phyloP scores from a whole-genome alignment of 1,140 invertebrate species.

The Lineus longissimus region DNA sequence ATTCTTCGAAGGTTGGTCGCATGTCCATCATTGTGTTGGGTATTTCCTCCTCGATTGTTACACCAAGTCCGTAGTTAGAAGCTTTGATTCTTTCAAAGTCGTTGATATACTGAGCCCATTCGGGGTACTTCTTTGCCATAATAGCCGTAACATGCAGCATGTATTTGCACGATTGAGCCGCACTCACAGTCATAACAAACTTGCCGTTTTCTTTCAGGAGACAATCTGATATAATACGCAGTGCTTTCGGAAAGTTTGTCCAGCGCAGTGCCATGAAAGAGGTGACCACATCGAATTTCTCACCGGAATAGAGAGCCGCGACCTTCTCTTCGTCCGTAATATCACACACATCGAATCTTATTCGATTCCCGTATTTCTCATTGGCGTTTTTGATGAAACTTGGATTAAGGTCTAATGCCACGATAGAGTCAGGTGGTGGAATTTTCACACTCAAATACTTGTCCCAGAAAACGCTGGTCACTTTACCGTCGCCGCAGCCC shows the following conservation, averaged over 20 bases:
- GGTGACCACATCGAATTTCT: not conserved
- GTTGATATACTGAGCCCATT: not conserved
- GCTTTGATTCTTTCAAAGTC: not conserved
- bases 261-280: not conserved
- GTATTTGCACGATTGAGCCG: not conserved
- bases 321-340: not conserved
- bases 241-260: not conserved
- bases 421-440: constrained; percentile 1
- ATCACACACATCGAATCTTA: not conserved
- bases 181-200: not conserved
- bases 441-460: not conserved
- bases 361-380: not conserved
- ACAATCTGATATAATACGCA: not conserved
- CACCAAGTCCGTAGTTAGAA: not conserved
- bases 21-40: not conserved
- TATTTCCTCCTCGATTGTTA: not conserved
- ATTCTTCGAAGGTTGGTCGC: not conserved
- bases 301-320: not conserved
- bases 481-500: not conserved
- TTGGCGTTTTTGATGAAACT: not conserved
- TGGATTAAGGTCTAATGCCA: not conserved
- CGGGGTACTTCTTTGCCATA: not conserved
- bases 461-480: not conserved
- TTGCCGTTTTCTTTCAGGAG: not conserved
- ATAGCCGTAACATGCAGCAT: not conserved